A percentile compares a stretch with the other conserved stretches of the same genome.
phyloP scores from a whole-genome alignment of 2,113 vertebrate species.

The Heliornis fulica region DNA sequence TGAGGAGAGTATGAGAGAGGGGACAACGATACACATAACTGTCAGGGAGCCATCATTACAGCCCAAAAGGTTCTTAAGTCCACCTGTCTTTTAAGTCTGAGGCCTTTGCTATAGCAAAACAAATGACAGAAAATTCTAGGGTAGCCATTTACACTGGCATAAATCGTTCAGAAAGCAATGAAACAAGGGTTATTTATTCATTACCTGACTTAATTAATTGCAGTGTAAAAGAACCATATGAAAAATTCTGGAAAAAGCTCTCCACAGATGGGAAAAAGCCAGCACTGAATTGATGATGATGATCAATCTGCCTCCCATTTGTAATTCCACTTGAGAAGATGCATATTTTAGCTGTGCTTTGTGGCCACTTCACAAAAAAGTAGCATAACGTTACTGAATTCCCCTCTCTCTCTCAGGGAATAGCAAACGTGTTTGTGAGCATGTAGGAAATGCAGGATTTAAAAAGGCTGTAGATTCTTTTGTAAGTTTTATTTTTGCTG shows the following conservation, averaged over 20 bases:
- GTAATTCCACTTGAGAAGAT: neutral
- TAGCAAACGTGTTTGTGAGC: neutral
- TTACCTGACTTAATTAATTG: conserved; percentile 31
- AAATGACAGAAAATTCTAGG: neutral
- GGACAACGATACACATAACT: neutral
- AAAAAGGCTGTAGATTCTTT: neutral
- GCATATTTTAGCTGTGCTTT: conserved; percentile 16
- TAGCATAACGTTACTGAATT: neutral
- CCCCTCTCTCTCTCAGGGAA: neutral
- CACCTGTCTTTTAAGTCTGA: neutral
- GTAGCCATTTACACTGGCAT: neutral
- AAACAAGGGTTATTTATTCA: conserved; percentile 2
- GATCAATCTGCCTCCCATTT: conserved; percentile 18
- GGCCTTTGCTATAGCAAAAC: neutral
- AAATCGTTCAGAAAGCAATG: neutral
- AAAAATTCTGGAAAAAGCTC: conserved; percentile 12
- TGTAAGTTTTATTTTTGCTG: neutral
- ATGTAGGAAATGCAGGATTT: neutral
- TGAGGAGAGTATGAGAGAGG: neutral
- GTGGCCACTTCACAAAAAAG: neutral
- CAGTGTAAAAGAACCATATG: neutral
- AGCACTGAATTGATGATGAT: neutral
- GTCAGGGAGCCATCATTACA: neutral
- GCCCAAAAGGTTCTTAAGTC: neutral
- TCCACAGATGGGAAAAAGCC: neutral